Evolutionary conservation across 2,888 invertebrate genomes (phyloP).

Genomic region (Orthosia incerta): DNA sequence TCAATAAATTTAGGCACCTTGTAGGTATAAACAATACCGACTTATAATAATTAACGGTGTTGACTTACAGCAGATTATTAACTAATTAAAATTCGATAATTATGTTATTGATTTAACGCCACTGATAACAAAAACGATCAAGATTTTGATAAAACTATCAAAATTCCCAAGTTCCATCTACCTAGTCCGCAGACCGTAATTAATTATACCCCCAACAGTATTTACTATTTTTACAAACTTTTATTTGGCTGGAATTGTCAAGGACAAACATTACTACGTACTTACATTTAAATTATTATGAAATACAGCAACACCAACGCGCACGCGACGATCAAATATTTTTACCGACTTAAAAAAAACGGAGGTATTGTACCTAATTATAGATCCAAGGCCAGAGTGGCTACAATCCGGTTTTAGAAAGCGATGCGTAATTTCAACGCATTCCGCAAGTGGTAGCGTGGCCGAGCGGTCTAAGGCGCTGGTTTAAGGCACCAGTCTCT

Average conservation of each 20-base stretch:
- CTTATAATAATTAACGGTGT: background rate
- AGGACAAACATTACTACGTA: too few species aligned
- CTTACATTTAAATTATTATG: background rate
- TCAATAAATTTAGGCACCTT: background rate
- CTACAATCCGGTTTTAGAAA: background rate
- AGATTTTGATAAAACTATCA: background rate
- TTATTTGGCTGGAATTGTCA: background rate
- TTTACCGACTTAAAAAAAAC: too few species aligned
- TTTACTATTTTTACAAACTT: background rate
- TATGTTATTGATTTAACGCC: background rate
- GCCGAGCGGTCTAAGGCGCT: conserved; percentile 97
- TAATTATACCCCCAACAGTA: too few species aligned
- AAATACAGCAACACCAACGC: background rate
- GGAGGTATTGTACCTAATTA: background rate
- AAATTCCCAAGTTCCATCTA: background rate
- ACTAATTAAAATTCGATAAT: too few species aligned
- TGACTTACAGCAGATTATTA: background rate
- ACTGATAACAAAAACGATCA: conserved; percentile 6
- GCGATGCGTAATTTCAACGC: conserved; percentile 3
- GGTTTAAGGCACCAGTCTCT: conserved; percentile 97
- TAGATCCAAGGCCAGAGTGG: conserved; percentile 22
- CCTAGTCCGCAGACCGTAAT: background rate
- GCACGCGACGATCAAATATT: too few species aligned
- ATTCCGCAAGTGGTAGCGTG: conserved; percentile 92
- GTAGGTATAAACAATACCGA: background rate